Evolutionary conservation across 2,888 invertebrate genomes (phyloP), one percentile per base, ranked within the genome.

Genomic region (Drosophila glabriapex): DNA sequence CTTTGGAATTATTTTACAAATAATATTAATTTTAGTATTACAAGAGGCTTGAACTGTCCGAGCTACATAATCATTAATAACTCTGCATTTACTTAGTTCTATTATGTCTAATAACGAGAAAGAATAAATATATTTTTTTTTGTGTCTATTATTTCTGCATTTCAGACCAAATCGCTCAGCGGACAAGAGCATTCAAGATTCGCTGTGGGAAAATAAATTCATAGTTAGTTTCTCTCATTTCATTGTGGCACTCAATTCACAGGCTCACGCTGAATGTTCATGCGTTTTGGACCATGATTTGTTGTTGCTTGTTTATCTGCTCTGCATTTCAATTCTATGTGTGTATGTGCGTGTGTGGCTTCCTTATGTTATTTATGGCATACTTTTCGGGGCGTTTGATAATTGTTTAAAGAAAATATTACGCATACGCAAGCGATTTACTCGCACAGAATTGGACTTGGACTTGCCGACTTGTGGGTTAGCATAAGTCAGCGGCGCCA

Each of bases 371-470:
- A 87, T 87, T 87, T 87, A 87, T 87, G 52, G 85, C 77, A 71
- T 80, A 82, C 85, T 78, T 89, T 87, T 80, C 46, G 73, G 83
- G 80, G 78, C 76, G 83, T 80, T 87, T 87, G 89, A 87, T 87
- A 87, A 87, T 87, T 87, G 87, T 87, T 87, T 87, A 87, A 87
- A 87, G 88, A 83, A 89, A 87, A 87, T 89, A 85, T 89, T 82
- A 89, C 80, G 84, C 89, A 89, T 86, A 86, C 82, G 89, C 73
- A 63, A 80, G 80, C 86, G 73, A 78, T 78, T 84, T 73, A 81
- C 71, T 69, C 68, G 70, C 52, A 46, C 4, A 25, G 16, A 39
- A 39, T 39, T 29, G 64, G 66, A 54, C 43, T 41, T 65, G 25
- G 33, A n/a, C 56, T 43, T 49, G 74, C 67, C 71, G 66, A 56